A percentile compares a stretch with the other conserved stretches of the same genome.
phyloP scores from a whole-genome alignment of 2,113 vertebrate species.

The Butastur rufipennis region DNA sequence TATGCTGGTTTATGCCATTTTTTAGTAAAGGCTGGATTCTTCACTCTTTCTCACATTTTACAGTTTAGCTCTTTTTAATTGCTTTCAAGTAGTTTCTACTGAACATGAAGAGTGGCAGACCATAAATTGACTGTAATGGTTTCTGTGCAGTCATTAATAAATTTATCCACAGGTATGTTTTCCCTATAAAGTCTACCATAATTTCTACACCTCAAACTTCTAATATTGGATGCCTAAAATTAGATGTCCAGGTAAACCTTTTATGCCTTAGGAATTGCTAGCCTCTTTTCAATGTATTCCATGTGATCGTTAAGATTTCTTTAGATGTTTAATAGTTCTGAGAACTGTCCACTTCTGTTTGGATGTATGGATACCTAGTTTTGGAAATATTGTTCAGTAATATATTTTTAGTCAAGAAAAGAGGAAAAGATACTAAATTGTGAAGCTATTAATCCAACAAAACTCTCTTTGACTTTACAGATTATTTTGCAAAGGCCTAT shows the following conservation, averaged over 20 bases:
- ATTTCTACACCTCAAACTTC: not conserved
- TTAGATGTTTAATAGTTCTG: not conserved
- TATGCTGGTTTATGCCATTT: not conserved
- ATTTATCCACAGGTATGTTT: not conserved
- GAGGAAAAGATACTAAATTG: not conserved
- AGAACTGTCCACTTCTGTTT: not conserved
- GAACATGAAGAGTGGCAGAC: not conserved
- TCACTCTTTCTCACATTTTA: not conserved
- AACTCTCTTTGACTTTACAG: not conserved
- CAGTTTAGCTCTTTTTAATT: not conserved
- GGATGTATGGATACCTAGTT: not conserved
- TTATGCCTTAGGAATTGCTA: not conserved
- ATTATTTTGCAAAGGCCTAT: not conserved
- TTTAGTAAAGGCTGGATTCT: not conserved
- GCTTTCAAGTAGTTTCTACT: not conserved
- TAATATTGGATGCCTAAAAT: not conserved
- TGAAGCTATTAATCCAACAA: not conserved
- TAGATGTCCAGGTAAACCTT: not conserved
- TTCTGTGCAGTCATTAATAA: not conserved
- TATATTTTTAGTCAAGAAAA: not conserved
- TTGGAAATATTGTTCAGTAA: not conserved
- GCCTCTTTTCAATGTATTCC: not conserved
- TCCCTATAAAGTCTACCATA: not conserved
- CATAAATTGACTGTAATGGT: not conserved
- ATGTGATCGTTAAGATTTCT: not conserved